Evolutionary conservation across 2,113 vertebrate genomes (phyloP).

Genomic region (Ammodytes marinus): DNA sequence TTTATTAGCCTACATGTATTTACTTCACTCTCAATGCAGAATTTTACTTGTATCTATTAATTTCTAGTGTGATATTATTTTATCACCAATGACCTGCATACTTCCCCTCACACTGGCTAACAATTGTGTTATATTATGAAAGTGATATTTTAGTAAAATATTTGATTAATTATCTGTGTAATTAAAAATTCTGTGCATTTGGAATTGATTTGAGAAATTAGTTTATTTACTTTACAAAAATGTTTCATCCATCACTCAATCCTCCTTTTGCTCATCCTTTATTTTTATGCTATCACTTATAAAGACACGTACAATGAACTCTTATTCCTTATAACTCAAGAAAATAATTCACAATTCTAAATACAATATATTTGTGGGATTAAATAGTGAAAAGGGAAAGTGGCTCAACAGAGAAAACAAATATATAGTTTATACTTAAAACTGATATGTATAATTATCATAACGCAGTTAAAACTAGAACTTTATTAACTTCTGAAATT

Average conservation of each 20-base stretch:
- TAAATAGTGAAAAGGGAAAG: background rate
- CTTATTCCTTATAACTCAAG: background rate
- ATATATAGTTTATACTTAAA: too few relatives aligned
- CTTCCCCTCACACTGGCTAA: too few relatives aligned
- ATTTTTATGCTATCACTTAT: background rate
- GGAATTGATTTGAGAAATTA: background rate
- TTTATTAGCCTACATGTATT: too few relatives aligned
- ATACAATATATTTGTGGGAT: background rate
- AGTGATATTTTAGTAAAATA: too few relatives aligned
- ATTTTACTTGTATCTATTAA: too few relatives aligned
- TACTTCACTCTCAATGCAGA: too few relatives aligned
- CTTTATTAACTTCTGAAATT: background rate
- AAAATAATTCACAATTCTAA: background rate
- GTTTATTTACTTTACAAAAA: background rate
- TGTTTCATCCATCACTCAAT: background rate
- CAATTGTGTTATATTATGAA: too few relatives aligned
- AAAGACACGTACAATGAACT: background rate
- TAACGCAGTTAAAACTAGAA: background rate
- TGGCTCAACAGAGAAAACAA: background rate
- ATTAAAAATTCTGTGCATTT: background rate
- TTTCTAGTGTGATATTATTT: too few relatives aligned
- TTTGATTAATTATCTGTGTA: too few relatives aligned
- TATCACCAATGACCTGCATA: too few relatives aligned
- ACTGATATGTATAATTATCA: background rate
- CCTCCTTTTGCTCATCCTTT: background rate